Conservation (phyloP, 2,797 vertebrate species). For the Lutjanus campechanus region DNA sequence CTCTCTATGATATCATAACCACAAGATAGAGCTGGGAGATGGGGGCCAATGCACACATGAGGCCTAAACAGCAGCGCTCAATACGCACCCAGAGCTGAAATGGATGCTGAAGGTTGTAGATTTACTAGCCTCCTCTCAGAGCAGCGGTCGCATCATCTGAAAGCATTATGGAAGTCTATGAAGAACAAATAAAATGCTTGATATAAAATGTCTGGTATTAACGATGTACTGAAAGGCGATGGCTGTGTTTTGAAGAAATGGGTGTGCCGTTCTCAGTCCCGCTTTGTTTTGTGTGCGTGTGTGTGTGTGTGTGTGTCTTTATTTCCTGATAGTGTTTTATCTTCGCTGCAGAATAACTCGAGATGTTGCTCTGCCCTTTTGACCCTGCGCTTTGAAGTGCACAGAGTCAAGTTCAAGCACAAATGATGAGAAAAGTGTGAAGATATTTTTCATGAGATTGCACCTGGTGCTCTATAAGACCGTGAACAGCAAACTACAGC, state of each 20-base stretch:
- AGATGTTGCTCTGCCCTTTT: constrained; percentile 42
- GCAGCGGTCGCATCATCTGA: constrained; percentile 79
- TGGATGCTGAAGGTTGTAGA: constrained; percentile 80
- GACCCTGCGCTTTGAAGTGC: constrained; percentile 30
- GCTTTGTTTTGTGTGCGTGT: constrained; percentile 66
- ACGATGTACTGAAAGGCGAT: constrained; percentile 68
- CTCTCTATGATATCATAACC: constrained; percentile 91
- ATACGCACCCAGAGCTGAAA: constrained; percentile 74
- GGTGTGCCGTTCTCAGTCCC: constrained; percentile 64
- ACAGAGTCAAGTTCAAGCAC: constrained; percentile 15
- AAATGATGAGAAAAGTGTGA: constrained; percentile 38
- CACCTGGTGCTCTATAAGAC: not conserved
- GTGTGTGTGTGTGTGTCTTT: constrained; percentile 36
- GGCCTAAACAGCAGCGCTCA: constrained; percentile 80
- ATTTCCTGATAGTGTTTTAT: constrained; percentile 69
- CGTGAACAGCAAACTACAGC: constrained; percentile 33
- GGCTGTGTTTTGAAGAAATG: constrained; percentile 72
- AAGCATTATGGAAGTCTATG: constrained; percentile 82
- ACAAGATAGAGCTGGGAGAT: constrained; percentile 87
- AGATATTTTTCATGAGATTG: constrained; percentile 34
- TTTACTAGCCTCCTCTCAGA: constrained; percentile 84
- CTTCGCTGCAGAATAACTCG: constrained; percentile 43
- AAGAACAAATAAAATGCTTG: constrained; percentile 83
- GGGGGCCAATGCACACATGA: constrained; percentile 80
- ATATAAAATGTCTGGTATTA: constrained; percentile 86